phyloP scores from a whole-genome alignment of 2,888 invertebrate genomes.

The Thalpophila matura region DNA sequence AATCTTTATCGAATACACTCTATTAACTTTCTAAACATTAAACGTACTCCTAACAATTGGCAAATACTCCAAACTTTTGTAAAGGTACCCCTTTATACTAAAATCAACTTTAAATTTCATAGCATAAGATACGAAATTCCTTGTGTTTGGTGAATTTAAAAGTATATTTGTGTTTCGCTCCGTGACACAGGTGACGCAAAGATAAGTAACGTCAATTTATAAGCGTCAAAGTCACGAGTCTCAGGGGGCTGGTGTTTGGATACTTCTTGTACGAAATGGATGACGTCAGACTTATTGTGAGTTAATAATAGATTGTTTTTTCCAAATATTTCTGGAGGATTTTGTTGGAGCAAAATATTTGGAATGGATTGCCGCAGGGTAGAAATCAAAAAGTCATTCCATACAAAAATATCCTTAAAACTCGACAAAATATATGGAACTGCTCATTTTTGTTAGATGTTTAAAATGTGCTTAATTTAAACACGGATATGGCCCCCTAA shows the following conservation, averaged over 20 bases:
- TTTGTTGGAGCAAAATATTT: too few species aligned
- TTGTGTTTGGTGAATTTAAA: conserved; percentile 40
- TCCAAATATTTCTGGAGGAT: not conserved
- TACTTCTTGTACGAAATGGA: conserved; percentile 41
- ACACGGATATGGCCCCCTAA: too few species aligned
- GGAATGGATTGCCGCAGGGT: too few species aligned
- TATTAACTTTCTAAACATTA: conserved; percentile 47
- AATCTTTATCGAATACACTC: conserved; percentile 47
- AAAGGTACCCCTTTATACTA: not conserved
- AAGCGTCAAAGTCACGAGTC: conserved; percentile 74
- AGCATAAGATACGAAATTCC: not conserved
- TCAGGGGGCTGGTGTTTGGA: conserved; percentile 56
- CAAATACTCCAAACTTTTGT: conserved; percentile 41
- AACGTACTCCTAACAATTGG: conserved; percentile 39
- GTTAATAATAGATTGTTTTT: conserved; percentile 41
- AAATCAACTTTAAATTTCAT: not conserved
- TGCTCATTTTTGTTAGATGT: too few species aligned
- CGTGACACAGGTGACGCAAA: conserved; percentile 72
- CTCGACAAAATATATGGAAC: too few species aligned
- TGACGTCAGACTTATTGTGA: conserved; percentile 47
- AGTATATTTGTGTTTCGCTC: conserved; percentile 48
- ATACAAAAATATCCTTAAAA: too few species aligned
- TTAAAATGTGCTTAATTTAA: too few species aligned
- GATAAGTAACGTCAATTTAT: conserved; percentile 80
- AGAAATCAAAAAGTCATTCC: too few species aligned